These are phyloP conservation scores for Anas bahamensis DNA, from an alignment of 2,797 vertebrate species.

Conservation along the genomic window DNA sequence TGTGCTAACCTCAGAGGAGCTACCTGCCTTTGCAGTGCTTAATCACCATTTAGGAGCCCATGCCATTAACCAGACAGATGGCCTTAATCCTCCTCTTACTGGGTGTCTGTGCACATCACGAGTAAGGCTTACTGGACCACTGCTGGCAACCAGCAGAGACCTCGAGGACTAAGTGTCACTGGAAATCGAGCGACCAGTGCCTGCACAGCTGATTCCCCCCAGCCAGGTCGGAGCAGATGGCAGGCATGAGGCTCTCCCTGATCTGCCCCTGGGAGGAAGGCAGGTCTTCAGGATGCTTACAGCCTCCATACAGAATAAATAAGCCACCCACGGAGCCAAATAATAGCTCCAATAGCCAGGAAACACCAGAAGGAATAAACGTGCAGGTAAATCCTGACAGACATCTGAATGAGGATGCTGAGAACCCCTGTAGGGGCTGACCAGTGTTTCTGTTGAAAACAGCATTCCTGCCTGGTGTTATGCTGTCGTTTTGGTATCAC, in stretches of 20 bases:
- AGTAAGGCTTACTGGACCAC: neutral
- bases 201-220: neutral
- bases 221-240: slow-evolving; percentile 48
- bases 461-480: neutral
- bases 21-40: neutral
- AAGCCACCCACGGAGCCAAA: neutral
- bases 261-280: neutral
- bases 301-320: slow-evolving; percentile 31
- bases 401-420: neutral
- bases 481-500: neutral
- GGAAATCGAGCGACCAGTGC: neutral
- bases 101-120: neutral
- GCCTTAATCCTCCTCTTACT: neutral
- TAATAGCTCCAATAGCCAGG: neutral
- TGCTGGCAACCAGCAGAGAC: neutral
- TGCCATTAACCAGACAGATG: neutral
- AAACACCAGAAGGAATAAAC: slow-evolving; percentile 6
- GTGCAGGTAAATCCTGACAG: neutral
- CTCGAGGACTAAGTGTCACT: slow-evolving; percentile 37
- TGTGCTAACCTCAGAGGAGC: neutral
- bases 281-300: neutral
- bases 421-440: neutral
- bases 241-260: neutral
- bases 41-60: neutral
- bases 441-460: neutral